A percentile compares a stretch with the other conserved stretches of the same genome.
Evolutionary conservation across 2,797 vertebrate species (phyloP).

Genomic region (Erpetoichthys calabaricus): DNA sequence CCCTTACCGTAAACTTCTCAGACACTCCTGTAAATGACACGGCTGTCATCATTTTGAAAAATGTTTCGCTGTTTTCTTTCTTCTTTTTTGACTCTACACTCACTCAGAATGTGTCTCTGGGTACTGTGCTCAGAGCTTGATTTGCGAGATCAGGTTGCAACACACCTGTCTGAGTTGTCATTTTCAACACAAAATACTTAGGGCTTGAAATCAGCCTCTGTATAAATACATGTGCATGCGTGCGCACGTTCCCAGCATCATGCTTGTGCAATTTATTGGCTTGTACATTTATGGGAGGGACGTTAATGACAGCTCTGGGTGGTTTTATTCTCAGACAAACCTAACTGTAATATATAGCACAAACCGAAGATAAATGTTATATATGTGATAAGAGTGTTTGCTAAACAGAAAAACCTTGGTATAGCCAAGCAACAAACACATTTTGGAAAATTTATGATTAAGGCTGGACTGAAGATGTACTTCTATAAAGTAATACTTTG

Average conservation of each 20-base stretch:
- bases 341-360: too few species aligned
- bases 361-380: too few species aligned
- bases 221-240: too few species aligned
- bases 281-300: slow-evolving; percentile 7
- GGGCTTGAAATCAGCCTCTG: background rate
- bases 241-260: background rate
- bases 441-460: too few species aligned
- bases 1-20: slow-evolving; percentile 37
- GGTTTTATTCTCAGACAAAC: too few species aligned
- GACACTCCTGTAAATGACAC: slow-evolving; percentile 36
- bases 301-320: background rate
- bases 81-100: slow-evolving; percentile 4
- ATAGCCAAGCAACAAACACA: too few species aligned
- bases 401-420: too few species aligned
- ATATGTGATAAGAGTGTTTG: too few species aligned
- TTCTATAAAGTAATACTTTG: too few species aligned
- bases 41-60: slow-evolving; percentile 41
- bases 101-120: background rate
- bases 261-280: background rate
- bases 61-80: slow-evolving; percentile 1
- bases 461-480: too few species aligned
- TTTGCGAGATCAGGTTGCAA: slow-evolving; percentile 4
- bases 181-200: background rate
- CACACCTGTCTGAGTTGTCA: slow-evolving; percentile 8
- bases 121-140: background rate